These are phyloP conservation scores for Helicoverpa zea DNA, from an alignment of 1,140 invertebrate species.

Conservation along the genomic window DNA sequence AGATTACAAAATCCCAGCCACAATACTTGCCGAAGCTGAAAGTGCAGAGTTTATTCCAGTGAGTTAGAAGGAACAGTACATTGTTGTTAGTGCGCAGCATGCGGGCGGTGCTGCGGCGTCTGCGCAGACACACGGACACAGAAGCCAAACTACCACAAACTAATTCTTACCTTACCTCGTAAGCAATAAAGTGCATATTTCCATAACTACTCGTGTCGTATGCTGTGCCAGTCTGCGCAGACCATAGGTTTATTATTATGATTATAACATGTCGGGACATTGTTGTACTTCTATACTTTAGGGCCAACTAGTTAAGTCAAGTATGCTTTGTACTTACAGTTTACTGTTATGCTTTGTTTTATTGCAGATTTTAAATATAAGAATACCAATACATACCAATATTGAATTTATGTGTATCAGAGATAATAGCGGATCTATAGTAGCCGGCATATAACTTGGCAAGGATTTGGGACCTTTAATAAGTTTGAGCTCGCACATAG, in stretches of 20 bases:
- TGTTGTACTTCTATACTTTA: conserved; percentile 51
- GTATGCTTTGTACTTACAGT: conserved; percentile 35
- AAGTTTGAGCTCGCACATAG: no score
- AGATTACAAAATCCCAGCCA: conserved; percentile 73
- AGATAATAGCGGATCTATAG: background rate
- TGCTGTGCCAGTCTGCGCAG: background rate
- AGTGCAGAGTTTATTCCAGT: conserved; percentile 81
- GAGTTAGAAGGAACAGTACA: conserved; percentile 52
- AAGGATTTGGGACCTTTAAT: no score
- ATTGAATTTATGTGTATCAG: conserved; percentile 3
- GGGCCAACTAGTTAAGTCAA: conserved; percentile 54
- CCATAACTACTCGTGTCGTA: background rate
- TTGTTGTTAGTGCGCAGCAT: background rate
- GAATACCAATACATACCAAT: background rate
- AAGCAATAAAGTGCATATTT: conserved; percentile 9
- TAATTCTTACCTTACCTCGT: background rate
- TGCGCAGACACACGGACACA: background rate
- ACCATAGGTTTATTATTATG: conserved; percentile 2
- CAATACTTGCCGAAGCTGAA: conserved; percentile 79
- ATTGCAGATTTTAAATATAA: conserved; percentile 28
- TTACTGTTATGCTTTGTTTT: conserved; percentile 44
- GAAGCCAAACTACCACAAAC: background rate
- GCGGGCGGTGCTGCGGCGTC: background rate
- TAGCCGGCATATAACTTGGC: no score
- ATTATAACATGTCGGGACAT: conserved; percentile 9